Conservation (phyloP, 2,113 vertebrate genomes). For the Hylia prasina region DNA sequence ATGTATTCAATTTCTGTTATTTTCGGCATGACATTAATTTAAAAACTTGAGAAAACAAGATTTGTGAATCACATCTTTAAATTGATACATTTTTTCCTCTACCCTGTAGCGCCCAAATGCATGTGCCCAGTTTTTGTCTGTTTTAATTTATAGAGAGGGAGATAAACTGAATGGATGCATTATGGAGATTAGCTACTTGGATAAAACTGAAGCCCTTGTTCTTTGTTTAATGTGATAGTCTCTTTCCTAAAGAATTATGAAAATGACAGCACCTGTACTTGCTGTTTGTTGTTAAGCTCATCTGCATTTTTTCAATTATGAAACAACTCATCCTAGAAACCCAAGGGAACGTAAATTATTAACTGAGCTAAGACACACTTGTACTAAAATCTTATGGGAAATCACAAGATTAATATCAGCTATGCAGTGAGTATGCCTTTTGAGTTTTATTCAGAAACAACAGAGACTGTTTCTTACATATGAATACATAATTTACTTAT, state of each 20-base stretch:
- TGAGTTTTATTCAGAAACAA: not conserved
- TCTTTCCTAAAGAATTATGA: not conserved
- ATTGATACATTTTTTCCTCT: not conserved
- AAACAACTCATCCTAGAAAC: slow-evolving; percentile 22
- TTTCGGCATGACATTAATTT: not conserved
- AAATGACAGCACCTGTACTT: not conserved
- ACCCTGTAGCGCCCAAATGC: not conserved
- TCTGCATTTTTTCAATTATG: slow-evolving; percentile 62
- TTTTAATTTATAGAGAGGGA: not conserved
- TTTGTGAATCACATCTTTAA: not conserved
- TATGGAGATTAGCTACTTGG: not conserved
- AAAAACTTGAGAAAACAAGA: not conserved
- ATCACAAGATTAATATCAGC: slow-evolving; percentile 11
- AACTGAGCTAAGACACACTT: not conserved
- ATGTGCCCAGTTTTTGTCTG: not conserved
- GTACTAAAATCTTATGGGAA: slow-evolving; percentile 12
- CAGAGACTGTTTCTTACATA: not conserved
- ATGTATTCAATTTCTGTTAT: not conserved
- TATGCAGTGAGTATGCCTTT: not conserved
- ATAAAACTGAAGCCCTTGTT: not conserved
- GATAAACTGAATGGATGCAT: not conserved
- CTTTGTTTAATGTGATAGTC: not conserved
- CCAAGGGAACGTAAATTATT: slow-evolving; percentile 12
- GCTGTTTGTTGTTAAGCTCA: slow-evolving; percentile 38
- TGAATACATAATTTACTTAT: not conserved